Conservation (phyloP, 2,888 invertebrate species). For the Polymixis lichenea region DNA sequence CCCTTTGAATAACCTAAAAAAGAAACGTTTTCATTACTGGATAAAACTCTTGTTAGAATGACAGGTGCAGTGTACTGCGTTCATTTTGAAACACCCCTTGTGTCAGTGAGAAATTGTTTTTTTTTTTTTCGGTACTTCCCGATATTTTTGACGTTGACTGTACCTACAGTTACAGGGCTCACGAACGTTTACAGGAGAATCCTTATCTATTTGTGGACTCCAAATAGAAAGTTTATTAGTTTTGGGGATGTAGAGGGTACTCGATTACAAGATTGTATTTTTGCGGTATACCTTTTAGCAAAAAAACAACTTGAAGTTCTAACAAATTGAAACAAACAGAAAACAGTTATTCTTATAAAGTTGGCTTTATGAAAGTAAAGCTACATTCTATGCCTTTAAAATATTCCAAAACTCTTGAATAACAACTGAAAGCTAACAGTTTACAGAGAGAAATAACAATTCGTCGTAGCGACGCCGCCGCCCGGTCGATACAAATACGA, state of each 20-base stretch:
- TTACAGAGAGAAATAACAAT: background rate
- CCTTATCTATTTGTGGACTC: constrained; percentile 33
- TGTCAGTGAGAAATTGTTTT: no score
- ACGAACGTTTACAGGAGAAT: constrained; percentile 11
- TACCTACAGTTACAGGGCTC: constrained; percentile 11
- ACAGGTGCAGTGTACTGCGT: no score
- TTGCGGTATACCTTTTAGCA: background rate
- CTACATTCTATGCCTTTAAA: background rate
- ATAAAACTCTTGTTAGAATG: no score
- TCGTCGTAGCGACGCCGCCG: background rate
- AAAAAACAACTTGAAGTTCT: background rate
- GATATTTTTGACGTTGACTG: background rate
- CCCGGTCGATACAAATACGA: constrained; percentile 10
- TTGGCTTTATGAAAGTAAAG: background rate
- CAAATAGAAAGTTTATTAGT: constrained; percentile 49
- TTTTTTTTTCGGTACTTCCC: background rate
- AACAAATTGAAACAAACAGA: background rate
- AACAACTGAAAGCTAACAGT: background rate
- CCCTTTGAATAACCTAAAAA: no score
- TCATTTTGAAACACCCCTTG: background rate
- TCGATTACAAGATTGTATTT: constrained; percentile 29
- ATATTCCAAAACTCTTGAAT: background rate
- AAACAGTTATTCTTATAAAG: background rate
- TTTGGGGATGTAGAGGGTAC: constrained; percentile 1
- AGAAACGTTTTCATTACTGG: no score